These are phyloP conservation scores for Colletes collaris DNA, from an alignment of 2,888 invertebrate species.

Conservation along the genomic window DNA sequence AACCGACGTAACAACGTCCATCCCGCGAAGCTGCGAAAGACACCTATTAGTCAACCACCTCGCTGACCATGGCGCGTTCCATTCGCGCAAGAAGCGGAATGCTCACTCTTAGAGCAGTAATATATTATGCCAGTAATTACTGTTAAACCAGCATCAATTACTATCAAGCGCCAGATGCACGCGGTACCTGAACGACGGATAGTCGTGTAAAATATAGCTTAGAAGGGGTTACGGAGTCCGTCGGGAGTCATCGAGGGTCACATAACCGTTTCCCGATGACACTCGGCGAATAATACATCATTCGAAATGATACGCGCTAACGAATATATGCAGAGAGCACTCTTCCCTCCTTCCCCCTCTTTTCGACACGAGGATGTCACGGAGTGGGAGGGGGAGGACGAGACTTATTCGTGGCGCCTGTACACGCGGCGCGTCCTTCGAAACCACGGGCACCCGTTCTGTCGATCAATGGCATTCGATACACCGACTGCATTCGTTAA, in stretches of 20 bases:
- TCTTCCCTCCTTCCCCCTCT: slow-evolving; percentile 12
- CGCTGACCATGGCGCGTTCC: slow-evolving; percentile 20
- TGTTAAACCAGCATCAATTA: slow-evolving; percentile 64
- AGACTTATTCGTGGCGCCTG: slow-evolving; percentile 21
- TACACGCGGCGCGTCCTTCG: slow-evolving; percentile 14
- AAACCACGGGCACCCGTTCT: slow-evolving; percentile 22
- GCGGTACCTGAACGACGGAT: slow-evolving; percentile 34
- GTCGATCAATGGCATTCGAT: slow-evolving; percentile 45
- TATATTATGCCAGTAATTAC: slow-evolving; percentile 58
- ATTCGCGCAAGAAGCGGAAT: slow-evolving; percentile 48
- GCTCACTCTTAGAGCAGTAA: slow-evolving; percentile 37
- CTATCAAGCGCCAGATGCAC: slow-evolving; percentile 48
- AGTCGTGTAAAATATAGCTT: slow-evolving; percentile 35
- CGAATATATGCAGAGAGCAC: slow-evolving; percentile 18
- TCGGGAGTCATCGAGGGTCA: slow-evolving; percentile 58
- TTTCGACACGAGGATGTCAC: background rate
- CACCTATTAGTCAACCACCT: slow-evolving; percentile 51
- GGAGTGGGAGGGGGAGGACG: background rate
- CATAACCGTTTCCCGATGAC: slow-evolving; percentile 64
- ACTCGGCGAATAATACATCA: slow-evolving; percentile 51
- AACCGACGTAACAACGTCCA: background rate
- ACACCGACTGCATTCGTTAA: slow-evolving; percentile 50
- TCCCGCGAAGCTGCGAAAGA: slow-evolving; percentile 30
- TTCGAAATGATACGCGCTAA: slow-evolving; percentile 45
- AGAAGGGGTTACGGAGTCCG: slow-evolving; percentile 45